Percentiles rank a stretch among this genome's conserved stretches.
Conservation (phyloP, 2,797 vertebrate genomes). For the Fringilla coelebs region DNA sequence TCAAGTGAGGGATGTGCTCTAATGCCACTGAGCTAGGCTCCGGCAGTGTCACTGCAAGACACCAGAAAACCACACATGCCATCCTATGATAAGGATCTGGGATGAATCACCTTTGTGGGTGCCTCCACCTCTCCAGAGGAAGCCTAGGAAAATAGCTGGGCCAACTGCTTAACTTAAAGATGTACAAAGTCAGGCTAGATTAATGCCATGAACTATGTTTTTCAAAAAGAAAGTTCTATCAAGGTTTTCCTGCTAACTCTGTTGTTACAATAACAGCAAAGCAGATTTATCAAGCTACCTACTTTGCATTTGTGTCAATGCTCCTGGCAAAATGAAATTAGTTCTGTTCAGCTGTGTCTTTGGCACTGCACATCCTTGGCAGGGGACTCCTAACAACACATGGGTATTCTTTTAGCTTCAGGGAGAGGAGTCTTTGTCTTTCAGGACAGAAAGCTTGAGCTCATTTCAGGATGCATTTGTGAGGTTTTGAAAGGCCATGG, state of each 20-base stretch:
- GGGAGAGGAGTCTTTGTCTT: background rate
- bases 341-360: background rate
- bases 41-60: background rate
- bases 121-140: background rate
- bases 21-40: background rate
- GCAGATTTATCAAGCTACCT: background rate
- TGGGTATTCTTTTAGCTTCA: background rate
- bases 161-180: background rate
- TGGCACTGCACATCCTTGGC: background rate
- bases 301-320: background rate
- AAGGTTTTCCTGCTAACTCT: background rate
- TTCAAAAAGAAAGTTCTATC: background rate
- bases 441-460: background rate
- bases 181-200: background rate
- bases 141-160: background rate
- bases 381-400: background rate
- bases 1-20: background rate
- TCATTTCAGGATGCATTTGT: background rate
- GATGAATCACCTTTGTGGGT: background rate
- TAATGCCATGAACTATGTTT: background rate
- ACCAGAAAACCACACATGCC: background rate
- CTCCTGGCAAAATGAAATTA: conserved; percentile 24
- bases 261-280: background rate
- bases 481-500: background rate
- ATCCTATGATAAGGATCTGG: background rate